These are phyloP conservation scores for Drosophila mayri DNA, from an alignment of 1,140 invertebrate genomes.

Conservation along the genomic window DNA sequence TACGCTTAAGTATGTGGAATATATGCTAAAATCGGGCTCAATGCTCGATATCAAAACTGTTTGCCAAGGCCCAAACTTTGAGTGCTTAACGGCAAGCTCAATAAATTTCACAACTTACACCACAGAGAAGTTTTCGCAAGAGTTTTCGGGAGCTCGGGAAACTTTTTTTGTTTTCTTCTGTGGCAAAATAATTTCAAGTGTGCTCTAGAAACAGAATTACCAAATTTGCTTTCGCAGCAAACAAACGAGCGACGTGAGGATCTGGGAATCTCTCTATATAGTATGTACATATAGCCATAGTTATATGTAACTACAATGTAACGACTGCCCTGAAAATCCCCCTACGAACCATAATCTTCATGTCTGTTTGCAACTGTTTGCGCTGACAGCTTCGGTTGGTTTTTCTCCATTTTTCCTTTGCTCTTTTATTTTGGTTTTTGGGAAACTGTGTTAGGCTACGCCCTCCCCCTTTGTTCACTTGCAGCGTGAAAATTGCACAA, in stretches of 20 bases:
- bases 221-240: slow-evolving; percentile 49
- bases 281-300: background rate
- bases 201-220: slow-evolving; percentile 41
- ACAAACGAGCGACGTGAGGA: slow-evolving; percentile 47
- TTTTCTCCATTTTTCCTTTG: slow-evolving; percentile 9
- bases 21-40: slow-evolving; percentile 16
- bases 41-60: slow-evolving; percentile 31
- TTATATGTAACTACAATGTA: slow-evolving; percentile 43
- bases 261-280: slow-evolving; percentile 39
- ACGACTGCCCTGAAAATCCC: slow-evolving; percentile 35
- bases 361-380: slow-evolving; percentile 80
- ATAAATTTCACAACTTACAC: slow-evolving; percentile 41
- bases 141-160: slow-evolving; percentile 13
- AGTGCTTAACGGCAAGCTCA: slow-evolving; percentile 42
- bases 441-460: slow-evolving; percentile 20
- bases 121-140: slow-evolving; percentile 32
- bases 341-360: slow-evolving; percentile 69
- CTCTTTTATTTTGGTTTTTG: background rate
- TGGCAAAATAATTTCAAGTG: slow-evolving; percentile 40
- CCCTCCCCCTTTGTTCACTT: slow-evolving; percentile 18
- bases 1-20: slow-evolving; percentile 28
- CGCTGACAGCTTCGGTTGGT: slow-evolving; percentile 62
- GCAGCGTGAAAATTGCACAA: slow-evolving; percentile 77
- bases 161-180: slow-evolving; percentile 4
- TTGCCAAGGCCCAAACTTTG: slow-evolving; percentile 32